phyloP scores from a whole-genome alignment of 1,140 invertebrate species.

The Drosophila cardini region DNA sequence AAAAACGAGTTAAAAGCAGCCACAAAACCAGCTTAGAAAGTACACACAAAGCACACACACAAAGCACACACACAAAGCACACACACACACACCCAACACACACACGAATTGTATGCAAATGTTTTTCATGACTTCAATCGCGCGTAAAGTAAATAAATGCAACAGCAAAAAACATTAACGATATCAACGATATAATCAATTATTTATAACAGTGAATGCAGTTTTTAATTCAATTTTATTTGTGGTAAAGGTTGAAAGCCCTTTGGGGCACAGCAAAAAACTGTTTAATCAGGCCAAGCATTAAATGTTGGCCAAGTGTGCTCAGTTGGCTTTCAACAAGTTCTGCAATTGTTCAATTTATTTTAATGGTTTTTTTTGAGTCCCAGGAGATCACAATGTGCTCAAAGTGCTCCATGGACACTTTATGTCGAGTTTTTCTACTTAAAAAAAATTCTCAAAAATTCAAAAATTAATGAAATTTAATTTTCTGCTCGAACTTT shows the following conservation, averaged over 20 bases:
- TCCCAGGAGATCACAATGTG: background rate
- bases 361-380: background rate
- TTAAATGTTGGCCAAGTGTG: slow-evolving; percentile 6
- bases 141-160: slow-evolving; percentile 60
- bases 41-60: slow-evolving; percentile 21
- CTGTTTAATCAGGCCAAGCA: slow-evolving; percentile 7
- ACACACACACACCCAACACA: slow-evolving; percentile 12
- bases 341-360: background rate
- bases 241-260: background rate
- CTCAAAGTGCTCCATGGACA: background rate
- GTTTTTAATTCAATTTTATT: slow-evolving; percentile 9
- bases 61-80: background rate
- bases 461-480: background rate
- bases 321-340: slow-evolving; percentile 1
- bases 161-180: background rate
- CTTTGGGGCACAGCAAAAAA: background rate
- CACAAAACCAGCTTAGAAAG: slow-evolving; percentile 65
- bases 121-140: slow-evolving; percentile 66
- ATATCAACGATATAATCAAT: background rate
- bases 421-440: too few relatives aligned
- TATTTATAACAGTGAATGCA: slow-evolving; percentile 11
- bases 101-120: slow-evolving; percentile 24
- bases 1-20: slow-evolving; percentile 39
- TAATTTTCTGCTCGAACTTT: background rate
- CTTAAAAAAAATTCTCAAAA: too few relatives aligned